These are phyloP conservation scores for Crax fasciolata DNA, from an alignment of 2,797 vertebrate genomes.

Conservation along the genomic window DNA sequence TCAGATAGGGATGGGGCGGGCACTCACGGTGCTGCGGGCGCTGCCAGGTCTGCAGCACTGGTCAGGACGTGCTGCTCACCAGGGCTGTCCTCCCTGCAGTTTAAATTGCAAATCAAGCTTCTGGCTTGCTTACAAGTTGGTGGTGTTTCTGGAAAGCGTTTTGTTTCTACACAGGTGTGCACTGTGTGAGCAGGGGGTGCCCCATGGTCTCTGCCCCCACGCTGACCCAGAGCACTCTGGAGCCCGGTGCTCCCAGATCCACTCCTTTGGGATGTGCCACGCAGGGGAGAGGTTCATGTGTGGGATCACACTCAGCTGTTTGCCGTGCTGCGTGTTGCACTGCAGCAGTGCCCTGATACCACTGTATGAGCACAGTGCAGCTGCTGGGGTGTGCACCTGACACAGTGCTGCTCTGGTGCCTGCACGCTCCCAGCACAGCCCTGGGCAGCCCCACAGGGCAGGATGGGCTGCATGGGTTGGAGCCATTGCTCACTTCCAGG, in stretches of 20 bases:
- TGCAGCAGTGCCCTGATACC: fast-evolving
- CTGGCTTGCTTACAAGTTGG: background rate
- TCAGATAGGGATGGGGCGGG: fast-evolving
- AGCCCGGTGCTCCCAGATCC: fast-evolving
- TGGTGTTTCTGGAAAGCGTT: fast-evolving
- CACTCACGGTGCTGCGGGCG: fast-evolving
- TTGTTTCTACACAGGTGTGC: background rate
- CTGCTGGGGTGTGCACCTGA: fast-evolving
- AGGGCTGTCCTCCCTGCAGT: background rate
- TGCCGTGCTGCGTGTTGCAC: fast-evolving
- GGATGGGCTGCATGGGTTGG: background rate
- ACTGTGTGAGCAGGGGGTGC: background rate
- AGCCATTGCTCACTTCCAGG: background rate
- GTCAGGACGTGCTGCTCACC: fast-evolving
- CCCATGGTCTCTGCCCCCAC: fast-evolving
- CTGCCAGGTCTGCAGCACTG: fast-evolving
- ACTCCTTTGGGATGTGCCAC: background rate
- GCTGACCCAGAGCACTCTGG: fast-evolving
- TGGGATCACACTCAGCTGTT: background rate
- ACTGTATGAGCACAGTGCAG: fast-evolving
- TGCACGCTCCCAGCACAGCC: fast-evolving
- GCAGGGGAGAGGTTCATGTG: background rate
- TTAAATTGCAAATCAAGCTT: background rate
- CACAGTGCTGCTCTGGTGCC: fast-evolving
- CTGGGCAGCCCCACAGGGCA: background rate